Percentiles rank a stretch among this genome's conserved stretches.
Conservation (phyloP, 2,113 vertebrate genomes). For the Phaethon lepturus region DNA sequence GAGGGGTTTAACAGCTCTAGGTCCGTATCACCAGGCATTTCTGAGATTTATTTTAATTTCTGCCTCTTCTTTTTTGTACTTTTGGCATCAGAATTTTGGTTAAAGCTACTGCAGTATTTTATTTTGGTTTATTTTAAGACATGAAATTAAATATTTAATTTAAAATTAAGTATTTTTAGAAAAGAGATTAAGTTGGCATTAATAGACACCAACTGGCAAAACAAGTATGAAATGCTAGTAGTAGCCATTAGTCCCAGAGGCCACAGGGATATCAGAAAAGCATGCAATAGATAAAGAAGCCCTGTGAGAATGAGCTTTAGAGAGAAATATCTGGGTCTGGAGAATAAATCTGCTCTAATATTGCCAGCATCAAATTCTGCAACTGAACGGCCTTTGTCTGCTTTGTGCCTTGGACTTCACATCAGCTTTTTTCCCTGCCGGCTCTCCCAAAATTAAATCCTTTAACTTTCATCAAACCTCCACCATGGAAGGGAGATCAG, state of each 20-base stretch:
- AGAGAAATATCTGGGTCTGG: background rate
- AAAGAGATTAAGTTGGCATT: background rate
- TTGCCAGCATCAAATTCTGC: background rate
- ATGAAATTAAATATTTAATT: background rate
- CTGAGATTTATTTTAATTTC: background rate
- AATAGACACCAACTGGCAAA: background rate
- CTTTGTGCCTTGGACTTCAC: background rate
- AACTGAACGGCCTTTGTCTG: background rate
- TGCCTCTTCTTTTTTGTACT: background rate
- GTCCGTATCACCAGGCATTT: background rate
- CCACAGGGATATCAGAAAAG: background rate
- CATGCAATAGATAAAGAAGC: rapidly evolving
- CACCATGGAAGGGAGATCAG: background rate
- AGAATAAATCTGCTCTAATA: background rate
- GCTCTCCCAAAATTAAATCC: background rate
- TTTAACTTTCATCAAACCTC: background rate
- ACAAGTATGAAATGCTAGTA: background rate
- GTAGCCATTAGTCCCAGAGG: background rate
- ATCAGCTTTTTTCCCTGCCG: background rate
- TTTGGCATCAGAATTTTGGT: background rate
- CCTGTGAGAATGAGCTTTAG: background rate
- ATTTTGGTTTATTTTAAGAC: background rate
- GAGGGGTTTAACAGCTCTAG: background rate
- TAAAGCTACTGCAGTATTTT: background rate
- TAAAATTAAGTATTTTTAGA: background rate